phyloP scores from a whole-genome alignment of 2,888 invertebrate genomes.

The Tuta absoluta region DNA sequence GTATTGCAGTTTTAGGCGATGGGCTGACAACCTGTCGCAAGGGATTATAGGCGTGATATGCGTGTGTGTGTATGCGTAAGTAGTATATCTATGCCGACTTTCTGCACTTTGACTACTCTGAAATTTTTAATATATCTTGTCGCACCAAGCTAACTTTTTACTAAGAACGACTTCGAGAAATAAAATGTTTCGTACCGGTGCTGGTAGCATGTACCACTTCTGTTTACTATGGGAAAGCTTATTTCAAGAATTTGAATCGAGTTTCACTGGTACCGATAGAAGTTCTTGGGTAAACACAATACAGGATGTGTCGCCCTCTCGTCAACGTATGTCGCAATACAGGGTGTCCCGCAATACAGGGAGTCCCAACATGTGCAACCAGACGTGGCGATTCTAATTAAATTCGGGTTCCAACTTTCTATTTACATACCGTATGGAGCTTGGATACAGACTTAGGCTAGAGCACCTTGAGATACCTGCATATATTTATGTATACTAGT shows the following conservation, averaged over 20 bases:
- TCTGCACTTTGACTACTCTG: too few relatives aligned
- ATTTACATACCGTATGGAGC: conserved; percentile 9
- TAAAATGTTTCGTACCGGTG: too few relatives aligned
- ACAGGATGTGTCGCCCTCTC: conserved; percentile 61
- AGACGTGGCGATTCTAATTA: conserved; percentile 16
- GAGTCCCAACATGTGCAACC: background rate
- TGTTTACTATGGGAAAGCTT: background rate
- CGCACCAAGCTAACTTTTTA: too few relatives aligned
- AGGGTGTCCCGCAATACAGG: conserved; percentile 46
- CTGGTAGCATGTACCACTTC: background rate
- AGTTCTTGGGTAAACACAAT: conserved; percentile 52
- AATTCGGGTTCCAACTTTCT: conserved; percentile 2
- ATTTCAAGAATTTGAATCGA: conserved; percentile 23
- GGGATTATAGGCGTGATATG: too few relatives aligned
- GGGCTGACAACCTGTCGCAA: too few relatives aligned
- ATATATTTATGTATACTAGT: too few relatives aligned
- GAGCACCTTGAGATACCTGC: background rate
- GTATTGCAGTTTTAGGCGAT: too few relatives aligned
- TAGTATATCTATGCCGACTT: too few relatives aligned
- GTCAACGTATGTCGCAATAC: conserved; percentile 48
- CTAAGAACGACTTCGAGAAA: too few relatives aligned
- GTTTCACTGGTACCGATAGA: conserved; percentile 36
- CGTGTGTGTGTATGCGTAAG: too few relatives aligned
- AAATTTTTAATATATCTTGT: too few relatives aligned
- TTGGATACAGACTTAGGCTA: background rate